Conservation (phyloP, 2,888 invertebrate genomes). For the Drosophila multiciliata region DNA sequence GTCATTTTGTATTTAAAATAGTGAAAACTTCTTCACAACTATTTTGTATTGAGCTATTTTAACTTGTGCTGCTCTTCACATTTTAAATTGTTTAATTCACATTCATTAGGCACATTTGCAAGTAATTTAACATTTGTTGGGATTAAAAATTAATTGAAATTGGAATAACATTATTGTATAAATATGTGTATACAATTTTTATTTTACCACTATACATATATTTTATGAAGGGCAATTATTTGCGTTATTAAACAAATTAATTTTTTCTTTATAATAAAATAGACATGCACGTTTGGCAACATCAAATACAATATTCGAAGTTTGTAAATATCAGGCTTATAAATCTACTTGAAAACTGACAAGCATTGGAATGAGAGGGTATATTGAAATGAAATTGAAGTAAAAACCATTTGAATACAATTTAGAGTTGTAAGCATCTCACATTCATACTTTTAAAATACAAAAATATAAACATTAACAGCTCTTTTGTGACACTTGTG, state of each 20-base stretch:
- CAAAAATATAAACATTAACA: constrained; percentile 17
- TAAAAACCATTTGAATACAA: constrained; percentile 16
- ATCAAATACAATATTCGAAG: constrained; percentile 51
- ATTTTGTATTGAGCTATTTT: constrained; percentile 33
- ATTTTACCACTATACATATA: constrained; percentile 4
- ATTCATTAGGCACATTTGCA: constrained; percentile 13
- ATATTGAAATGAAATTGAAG: constrained; percentile 54
- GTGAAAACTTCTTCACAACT: constrained; percentile 40
- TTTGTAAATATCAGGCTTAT: constrained; percentile 83
- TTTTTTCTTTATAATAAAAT: background rate
- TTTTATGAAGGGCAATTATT: background rate
- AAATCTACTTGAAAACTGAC: constrained; percentile 46
- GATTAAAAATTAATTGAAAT: constrained; percentile 11
- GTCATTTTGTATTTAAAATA: constrained; percentile 68
- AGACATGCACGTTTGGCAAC: constrained; percentile 17
- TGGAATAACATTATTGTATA: constrained; percentile 7
- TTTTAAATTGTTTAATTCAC: constrained; percentile 39
- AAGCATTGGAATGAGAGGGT: constrained; percentile 46
- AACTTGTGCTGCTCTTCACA: constrained; percentile 20
- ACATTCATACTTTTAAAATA: constrained; percentile 23
- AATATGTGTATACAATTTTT: constrained; percentile 5
- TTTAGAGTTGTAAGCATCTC: constrained; percentile 38
- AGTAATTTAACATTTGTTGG: constrained; percentile 20
- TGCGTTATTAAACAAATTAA: background rate
- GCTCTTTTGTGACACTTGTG: constrained; percentile 56